phyloP scores from a whole-genome alignment of 2,888 invertebrate genomes.

The Hyalella azteca region DNA sequence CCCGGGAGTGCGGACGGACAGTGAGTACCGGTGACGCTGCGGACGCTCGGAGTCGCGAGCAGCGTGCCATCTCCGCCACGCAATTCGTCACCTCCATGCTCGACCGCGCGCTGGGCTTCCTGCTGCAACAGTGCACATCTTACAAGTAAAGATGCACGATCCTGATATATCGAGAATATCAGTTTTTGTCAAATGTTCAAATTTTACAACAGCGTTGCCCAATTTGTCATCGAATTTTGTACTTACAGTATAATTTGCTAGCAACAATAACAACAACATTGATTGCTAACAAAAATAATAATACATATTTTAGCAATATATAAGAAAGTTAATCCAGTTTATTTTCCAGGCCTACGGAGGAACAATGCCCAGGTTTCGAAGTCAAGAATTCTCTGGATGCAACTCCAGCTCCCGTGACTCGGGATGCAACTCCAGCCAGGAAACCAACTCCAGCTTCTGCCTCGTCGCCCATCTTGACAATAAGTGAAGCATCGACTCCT shows the following conservation, averaged over 20 bases:
- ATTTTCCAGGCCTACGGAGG: conserved; percentile 1
- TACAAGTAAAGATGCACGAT: too few relatives aligned
- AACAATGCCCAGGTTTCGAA: conserved; percentile 21
- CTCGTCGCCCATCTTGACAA: not conserved
- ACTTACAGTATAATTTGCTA: too few relatives aligned
- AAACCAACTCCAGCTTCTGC: not conserved
- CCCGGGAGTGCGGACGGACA: conserved; percentile 67
- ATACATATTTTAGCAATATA: too few relatives aligned
- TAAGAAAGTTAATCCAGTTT: too few relatives aligned
- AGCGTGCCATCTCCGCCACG: conserved; percentile 41
- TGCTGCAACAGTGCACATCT: conserved; percentile 69
- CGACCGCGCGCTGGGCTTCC: conserved; percentile 69
- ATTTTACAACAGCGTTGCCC: too few relatives aligned
- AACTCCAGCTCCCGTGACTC: not conserved
- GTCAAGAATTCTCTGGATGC: not conserved
- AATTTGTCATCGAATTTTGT: too few relatives aligned
- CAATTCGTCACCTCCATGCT: conserved; percentile 68
- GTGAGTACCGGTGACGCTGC: conserved; percentile 67
- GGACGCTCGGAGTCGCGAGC: conserved; percentile 67
- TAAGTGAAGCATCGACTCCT: not conserved
- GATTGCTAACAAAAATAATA: too few relatives aligned
- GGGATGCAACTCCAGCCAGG: not conserved
- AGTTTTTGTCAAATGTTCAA: too few relatives aligned
- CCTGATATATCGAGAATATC: too few relatives aligned
- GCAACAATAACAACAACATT: too few relatives aligned